Evolutionary conservation across 2,797 vertebrate species (phyloP).

Genomic region (Sebastes melanostomus): DNA sequence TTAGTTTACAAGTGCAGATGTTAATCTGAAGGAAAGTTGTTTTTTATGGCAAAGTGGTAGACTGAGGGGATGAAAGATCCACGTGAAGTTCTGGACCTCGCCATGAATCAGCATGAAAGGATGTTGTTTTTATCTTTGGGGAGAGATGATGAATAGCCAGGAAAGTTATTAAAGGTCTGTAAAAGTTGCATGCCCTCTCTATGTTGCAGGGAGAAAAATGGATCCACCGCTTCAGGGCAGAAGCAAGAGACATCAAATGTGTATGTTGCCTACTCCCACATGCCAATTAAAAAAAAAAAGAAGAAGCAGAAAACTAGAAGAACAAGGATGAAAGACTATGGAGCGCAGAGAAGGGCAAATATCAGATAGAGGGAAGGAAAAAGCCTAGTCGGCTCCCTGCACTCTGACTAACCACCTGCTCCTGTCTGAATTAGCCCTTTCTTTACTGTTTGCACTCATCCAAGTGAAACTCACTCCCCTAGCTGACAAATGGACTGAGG

Average conservation of each 20-base stretch:
- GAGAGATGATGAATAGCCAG: constrained; percentile 50
- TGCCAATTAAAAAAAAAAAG: constrained; percentile 68
- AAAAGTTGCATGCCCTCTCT: constrained; percentile 42
- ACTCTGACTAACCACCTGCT: constrained; percentile 73
- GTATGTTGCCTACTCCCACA: constrained; percentile 53
- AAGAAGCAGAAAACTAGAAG: constrained; percentile 36
- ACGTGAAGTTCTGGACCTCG: constrained; percentile 7
- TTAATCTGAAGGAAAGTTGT: constrained; percentile 7
- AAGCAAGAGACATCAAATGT: constrained; percentile 61
- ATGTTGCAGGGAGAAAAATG: constrained; percentile 18
- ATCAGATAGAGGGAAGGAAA: constrained; percentile 58
- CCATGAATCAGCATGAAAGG: constrained; percentile 46
- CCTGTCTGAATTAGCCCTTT: constrained; percentile 77
- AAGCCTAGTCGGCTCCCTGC: constrained; percentile 49
- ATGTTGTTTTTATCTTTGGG: constrained; percentile 52
- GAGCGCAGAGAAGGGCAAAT: constrained; percentile 54
- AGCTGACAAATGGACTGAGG: constrained; percentile 64
- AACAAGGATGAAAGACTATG: constrained; percentile 55
- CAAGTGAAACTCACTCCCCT: constrained; percentile 72
- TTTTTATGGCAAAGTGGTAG: background rate
- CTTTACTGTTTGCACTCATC: constrained; percentile 73
- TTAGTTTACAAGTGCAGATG: constrained; percentile 3
- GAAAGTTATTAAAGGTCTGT: constrained; percentile 67
- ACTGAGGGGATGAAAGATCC: constrained; percentile 28
- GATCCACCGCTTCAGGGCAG: constrained; percentile 43